Evolutionary conservation across 2,113 vertebrate genomes (phyloP).

Genomic region (Podiceps cristatus): DNA sequence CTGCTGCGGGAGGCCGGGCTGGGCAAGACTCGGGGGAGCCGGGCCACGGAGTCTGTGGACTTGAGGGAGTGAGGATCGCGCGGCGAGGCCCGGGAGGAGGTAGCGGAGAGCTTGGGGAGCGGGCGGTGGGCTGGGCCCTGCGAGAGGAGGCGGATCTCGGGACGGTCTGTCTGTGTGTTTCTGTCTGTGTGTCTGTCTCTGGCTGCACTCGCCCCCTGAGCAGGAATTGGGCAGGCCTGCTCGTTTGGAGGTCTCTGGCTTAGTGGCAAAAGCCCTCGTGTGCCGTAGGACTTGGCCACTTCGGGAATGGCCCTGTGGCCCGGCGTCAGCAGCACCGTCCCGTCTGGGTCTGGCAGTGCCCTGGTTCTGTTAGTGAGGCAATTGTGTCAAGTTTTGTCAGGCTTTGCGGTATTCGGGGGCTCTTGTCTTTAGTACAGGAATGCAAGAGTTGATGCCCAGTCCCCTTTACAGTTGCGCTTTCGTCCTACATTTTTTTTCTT

Average conservation of each 20-base stretch:
- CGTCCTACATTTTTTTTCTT: fast-evolving
- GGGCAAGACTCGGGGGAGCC: background rate
- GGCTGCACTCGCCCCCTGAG: background rate
- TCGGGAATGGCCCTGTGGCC: fast-evolving
- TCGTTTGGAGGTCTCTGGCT: fast-evolving
- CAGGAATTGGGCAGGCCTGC: fast-evolving
- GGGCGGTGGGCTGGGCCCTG: background rate
- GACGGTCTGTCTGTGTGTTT: too few species aligned
- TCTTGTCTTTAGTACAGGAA: fast-evolving
- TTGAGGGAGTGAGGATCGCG: background rate
- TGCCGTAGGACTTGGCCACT: fast-evolving
- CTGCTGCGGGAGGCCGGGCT: background rate
- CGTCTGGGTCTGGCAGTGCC: fast-evolving
- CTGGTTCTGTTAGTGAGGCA: fast-evolving
- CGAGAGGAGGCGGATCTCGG: background rate
- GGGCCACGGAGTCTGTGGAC: background rate
- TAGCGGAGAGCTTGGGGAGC: background rate
- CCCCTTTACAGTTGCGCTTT: fast-evolving
- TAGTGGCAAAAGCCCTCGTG: fast-evolving
- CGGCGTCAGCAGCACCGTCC: fast-evolving
- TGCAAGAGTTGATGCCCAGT: fast-evolving
- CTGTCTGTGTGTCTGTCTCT: too few species aligned
- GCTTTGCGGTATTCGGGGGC: fast-evolving
- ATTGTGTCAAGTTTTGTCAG: fast-evolving
- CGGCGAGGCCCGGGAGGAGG: background rate